phyloP scores from a whole-genome alignment of 2,113 vertebrate species.

The Charina bottae region DNA sequence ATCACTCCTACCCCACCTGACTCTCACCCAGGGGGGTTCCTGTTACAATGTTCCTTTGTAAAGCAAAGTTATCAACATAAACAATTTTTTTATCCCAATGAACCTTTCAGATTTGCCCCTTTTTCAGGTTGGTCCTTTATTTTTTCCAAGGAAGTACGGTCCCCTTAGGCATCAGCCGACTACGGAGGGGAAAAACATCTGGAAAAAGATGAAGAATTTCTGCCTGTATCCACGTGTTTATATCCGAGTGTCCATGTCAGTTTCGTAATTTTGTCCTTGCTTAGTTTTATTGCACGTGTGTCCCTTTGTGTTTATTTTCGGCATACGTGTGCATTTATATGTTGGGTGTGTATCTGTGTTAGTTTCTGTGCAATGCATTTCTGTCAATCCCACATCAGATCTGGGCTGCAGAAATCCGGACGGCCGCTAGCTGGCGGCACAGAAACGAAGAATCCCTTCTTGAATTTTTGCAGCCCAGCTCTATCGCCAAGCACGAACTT shows the following conservation, averaged over 20 bases:
- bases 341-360: too few species aligned
- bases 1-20: too few species aligned
- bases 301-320: background rate
- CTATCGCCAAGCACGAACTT: background rate
- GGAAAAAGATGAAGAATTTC: too few species aligned
- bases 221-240: too few species aligned
- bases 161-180: too few species aligned
- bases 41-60: background rate
- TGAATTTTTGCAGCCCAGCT: background rate
- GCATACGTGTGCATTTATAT: background rate
- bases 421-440: background rate
- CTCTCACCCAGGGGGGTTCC: too few species aligned
- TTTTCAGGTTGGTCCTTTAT: too few species aligned
- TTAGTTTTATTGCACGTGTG: background rate
- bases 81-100: background rate
- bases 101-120: background rate
- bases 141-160: too few species aligned
- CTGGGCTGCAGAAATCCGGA: background rate
- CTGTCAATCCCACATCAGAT: background rate
- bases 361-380: background rate
- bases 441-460: background rate
- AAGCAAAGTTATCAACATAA: background rate
- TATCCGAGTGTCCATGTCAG: too few species aligned
- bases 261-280: background rate
- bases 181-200: too few species aligned